Base-by-base conservation (phyloP, 1,140 invertebrate genomes). In the Sinonovacula constricta region DNA sequence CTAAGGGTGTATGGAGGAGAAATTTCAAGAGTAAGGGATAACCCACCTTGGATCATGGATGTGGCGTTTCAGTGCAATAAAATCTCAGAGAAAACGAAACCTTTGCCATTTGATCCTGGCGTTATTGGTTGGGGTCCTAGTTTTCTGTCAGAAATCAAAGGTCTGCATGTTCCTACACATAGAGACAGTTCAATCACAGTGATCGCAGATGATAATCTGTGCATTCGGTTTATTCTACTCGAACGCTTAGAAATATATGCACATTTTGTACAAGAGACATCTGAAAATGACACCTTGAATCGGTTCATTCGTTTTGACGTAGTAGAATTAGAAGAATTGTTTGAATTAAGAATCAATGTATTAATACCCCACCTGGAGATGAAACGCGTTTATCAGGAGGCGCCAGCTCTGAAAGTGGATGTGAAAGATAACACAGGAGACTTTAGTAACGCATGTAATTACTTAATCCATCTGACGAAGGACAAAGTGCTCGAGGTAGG, bases 1-100 rank as follows among this genome's bases (percentile, higher is more conserved):
- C 26, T 76, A 14, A 30, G 62, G 2, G 18, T 76, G 22, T 76
- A 36, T 45, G 72, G 72, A 30, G 72, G 72, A 18, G 56, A 45
- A 14, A 57, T 53, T 56, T 49, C 30, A 26, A 60, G 67, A 67
- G 63, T 66, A 14, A 49, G 53, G 12, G 34, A 54, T 31, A 66
- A 76, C 7, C 72, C 72, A 7, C 72, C 72, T 18, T 76, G 72
- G 72, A 76, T 76, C 26, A 36, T 76, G 30, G 72, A 76, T 28
- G 49, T 67, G 0, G 12, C 49, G n/a, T 24, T 76, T 12, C 34
- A 5, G 30, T 76, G 72, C 56, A 31, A 66, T 4, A 49, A 54
- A n/a, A 33, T 76, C 1, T 18, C 31, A 2, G 59, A 33, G 10
- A 7, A 67, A 45, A 7, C 22, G 0, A 3, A 54, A 2, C 72